Conservation (phyloP, 2,888 invertebrate species). For the Stomorhina lunata region DNA sequence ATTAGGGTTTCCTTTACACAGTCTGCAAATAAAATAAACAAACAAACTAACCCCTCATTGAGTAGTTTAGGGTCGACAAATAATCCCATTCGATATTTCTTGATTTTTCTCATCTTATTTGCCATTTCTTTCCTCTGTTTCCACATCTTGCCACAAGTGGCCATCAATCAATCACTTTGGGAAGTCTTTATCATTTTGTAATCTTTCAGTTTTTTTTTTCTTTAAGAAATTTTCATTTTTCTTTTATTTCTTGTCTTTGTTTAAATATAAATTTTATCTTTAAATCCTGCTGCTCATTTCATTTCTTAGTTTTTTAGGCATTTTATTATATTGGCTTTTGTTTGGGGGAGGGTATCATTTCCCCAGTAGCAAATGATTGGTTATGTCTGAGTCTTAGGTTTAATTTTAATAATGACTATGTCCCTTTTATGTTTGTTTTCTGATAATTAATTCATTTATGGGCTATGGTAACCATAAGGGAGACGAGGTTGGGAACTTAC, state of each 20-base stretch:
- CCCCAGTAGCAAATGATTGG: too few species aligned
- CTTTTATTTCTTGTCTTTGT: background rate
- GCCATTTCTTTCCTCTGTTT: background rate
- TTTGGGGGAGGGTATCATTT: background rate
- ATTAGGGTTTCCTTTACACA: background rate
- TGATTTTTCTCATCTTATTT: background rate
- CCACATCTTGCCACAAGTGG: conserved; percentile 24
- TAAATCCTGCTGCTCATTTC: background rate
- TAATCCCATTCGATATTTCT: conserved; percentile 19
- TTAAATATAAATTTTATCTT: background rate
- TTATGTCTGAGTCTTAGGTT: background rate
- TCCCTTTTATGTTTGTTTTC: too few species aligned
- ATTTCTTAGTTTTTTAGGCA: background rate
- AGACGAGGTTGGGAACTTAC: too few species aligned
- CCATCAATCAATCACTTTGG: conserved; percentile 58
- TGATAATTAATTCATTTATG: too few species aligned
- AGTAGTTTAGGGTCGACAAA: background rate
- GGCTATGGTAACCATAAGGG: too few species aligned
- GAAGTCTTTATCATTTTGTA: conserved; percentile 23
- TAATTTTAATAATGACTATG: background rate
- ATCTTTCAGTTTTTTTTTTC: background rate
- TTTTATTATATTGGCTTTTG: background rate
- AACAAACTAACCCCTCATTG: background rate
- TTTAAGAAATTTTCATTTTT: background rate
- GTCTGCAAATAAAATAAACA: too few species aligned